Percentiles rank a stretch among this genome's conserved stretches.
These are phyloP conservation scores for Suricata suricatta DNA, from an alignment of 2,113 vertebrate species.

Conservation along the genomic window DNA sequence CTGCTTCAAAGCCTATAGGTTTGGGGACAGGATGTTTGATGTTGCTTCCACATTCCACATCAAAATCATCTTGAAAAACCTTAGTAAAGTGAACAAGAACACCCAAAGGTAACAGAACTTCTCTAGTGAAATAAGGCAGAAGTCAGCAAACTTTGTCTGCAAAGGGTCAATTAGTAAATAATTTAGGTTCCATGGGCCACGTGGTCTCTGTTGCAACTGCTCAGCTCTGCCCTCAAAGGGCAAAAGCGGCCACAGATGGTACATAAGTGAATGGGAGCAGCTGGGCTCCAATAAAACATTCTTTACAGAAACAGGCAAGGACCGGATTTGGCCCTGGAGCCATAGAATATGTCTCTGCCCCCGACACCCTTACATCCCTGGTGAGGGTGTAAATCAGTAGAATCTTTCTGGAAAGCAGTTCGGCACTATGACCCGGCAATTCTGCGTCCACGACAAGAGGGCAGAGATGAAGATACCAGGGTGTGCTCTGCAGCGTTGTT, in stretches of 20 bases:
- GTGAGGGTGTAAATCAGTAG: neutral
- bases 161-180: neutral
- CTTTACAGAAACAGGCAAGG: neutral
- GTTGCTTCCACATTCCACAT: neutral
- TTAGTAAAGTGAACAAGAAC: neutral
- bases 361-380: neutral
- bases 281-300: neutral
- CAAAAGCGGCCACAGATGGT: neutral
- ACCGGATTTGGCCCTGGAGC: neutral
- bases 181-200: neutral
- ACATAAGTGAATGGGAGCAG: neutral
- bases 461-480: neutral
- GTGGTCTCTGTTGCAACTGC: neutral
- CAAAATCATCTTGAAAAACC: neutral
- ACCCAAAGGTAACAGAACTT: neutral
- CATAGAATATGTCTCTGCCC: neutral
- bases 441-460: neutral
- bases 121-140: neutral
- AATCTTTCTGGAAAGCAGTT: neutral
- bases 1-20: neutral
- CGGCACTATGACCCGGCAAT: neutral
- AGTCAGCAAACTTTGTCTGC: neutral
- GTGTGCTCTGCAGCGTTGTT: neutral
- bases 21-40: neutral
- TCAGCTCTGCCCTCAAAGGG: neutral